phyloP scores from a whole-genome alignment of 2,797 vertebrate species.

The Esox lucius region DNA sequence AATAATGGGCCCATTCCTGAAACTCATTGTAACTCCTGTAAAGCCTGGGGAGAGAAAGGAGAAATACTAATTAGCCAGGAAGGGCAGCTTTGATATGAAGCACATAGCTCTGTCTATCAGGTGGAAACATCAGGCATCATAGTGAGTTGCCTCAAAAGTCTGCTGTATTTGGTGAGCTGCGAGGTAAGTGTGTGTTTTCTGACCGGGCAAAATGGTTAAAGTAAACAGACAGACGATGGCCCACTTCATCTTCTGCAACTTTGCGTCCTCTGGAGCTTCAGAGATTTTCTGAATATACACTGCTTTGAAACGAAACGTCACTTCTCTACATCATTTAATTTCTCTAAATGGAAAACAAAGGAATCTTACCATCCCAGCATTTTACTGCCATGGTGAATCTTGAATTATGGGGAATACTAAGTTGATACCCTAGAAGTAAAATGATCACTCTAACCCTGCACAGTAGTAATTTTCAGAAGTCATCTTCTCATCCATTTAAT shows the following conservation, averaged over 20 bases:
- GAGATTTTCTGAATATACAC: neutral
- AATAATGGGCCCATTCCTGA: constrained; percentile 48
- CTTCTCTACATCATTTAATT: neutral
- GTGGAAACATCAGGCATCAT: constrained; percentile 30
- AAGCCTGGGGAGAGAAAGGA: constrained; percentile 61
- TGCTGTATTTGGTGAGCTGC: too few relatives aligned
- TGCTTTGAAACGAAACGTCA: neutral
- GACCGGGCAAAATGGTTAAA: too few relatives aligned
- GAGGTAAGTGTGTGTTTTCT: too few relatives aligned
- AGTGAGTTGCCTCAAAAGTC: neutral
- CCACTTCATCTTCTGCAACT: neutral
- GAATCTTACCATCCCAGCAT: neutral
- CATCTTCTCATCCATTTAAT: neutral
- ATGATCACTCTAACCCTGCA: neutral
- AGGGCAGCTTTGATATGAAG: constrained; percentile 72
- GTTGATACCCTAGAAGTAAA: neutral
- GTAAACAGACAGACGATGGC: too few relatives aligned
- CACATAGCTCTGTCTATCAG: constrained; percentile 61
- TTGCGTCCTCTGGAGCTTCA: neutral
- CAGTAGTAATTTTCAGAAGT: neutral
- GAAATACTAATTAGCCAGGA: constrained; percentile 69
- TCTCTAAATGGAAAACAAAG: neutral
- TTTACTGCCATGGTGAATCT: neutral
- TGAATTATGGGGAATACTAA: neutral
- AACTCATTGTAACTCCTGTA: constrained; percentile 66